Percentiles rank a stretch among this genome's conserved stretches.
These are phyloP conservation scores for Eugnorisma glareosa DNA, from an alignment of 2,888 invertebrate genomes.

Conservation along the genomic window DNA sequence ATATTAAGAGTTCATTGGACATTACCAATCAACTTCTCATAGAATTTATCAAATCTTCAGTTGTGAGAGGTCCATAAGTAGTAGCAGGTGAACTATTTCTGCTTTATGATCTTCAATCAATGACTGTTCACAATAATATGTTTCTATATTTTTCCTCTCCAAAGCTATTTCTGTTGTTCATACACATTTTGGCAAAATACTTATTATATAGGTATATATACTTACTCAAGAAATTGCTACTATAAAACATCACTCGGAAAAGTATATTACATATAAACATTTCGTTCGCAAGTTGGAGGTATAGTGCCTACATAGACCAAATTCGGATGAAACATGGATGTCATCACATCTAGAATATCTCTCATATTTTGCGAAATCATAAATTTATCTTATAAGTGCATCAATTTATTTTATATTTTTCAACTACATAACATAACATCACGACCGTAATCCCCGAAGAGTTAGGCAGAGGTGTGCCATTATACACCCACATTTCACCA, in stretches of 20 bases:
- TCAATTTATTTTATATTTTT: not conserved
- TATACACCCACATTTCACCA: too few species aligned
- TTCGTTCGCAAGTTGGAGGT: not conserved
- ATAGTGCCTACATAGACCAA: not conserved
- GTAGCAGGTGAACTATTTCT: not conserved
- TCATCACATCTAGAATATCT: not conserved
- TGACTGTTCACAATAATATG: not conserved
- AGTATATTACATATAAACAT: not conserved
- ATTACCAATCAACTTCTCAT: slow-evolving; percentile 3
- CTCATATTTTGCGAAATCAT: not conserved
- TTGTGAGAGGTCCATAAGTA: not conserved
- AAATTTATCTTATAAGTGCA: not conserved
- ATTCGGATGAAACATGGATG: not conserved
- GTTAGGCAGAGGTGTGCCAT: too few species aligned
- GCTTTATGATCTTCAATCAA: not conserved
- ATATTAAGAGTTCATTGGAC: not conserved
- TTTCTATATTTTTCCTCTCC: not conserved
- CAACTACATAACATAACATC: not conserved
- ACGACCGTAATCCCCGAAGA: too few species aligned
- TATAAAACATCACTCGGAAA: slow-evolving; percentile 2
- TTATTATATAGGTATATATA: not conserved
- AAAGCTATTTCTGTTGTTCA: not conserved
- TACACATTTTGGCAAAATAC: not conserved
- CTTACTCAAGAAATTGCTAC: not conserved
- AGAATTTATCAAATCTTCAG: not conserved